Base-by-base conservation (phyloP, 2,888 invertebrate genomes). In the Eledone cirrhosa region DNA sequence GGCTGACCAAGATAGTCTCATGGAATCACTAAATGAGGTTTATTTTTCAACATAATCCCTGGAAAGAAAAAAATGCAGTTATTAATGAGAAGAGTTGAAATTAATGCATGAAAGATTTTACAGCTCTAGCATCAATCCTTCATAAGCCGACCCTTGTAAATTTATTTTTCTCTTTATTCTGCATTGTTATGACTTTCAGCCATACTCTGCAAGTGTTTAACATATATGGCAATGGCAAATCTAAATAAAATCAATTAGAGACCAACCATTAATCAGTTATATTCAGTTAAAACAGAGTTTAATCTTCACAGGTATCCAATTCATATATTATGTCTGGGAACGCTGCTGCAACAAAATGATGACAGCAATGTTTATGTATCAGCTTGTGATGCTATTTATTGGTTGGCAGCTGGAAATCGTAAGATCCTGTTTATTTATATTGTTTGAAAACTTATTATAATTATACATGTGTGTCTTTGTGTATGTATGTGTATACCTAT, bases 351-450 rank as follows among this genome's bases (percentile, higher is more conserved):
- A 82, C 85, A 85, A 78, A 78, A 83, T 11, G 82, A 82, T 59
- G 77, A 85, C 27, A 78, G 48, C 27, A 82, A 81, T 1, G 83
- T 88, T 22, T 88, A 86, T 78, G 78, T 80, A 7, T 80, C 86
- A 29, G 86, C 85, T 3, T 86, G 86, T 81, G 84, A 85, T 27
- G 84, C 87, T 63, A 84, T 89, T 41, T 88, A 86, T 78, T 88
- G 88, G 85, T 79, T 88, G 27, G 85, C 87, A 33, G 88, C 89
- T 72, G 88, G 88, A 78, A 88, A 88, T 83, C 86, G 89, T 89
- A 81, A 77, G 78, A 78, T 3, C 29, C 19, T 80, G 14, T 59
- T 11, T 72, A 16, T 67, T 22, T 24, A 75, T 22, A 13, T 11
- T 4, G 27, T 48, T 11, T 48, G 13, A n/a, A 7, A 31, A 16